A percentile compares a stretch with the other conserved stretches of the same genome.
phyloP scores from a whole-genome alignment of 2,888 invertebrate genomes.

The Drosophila macrospina region DNA sequence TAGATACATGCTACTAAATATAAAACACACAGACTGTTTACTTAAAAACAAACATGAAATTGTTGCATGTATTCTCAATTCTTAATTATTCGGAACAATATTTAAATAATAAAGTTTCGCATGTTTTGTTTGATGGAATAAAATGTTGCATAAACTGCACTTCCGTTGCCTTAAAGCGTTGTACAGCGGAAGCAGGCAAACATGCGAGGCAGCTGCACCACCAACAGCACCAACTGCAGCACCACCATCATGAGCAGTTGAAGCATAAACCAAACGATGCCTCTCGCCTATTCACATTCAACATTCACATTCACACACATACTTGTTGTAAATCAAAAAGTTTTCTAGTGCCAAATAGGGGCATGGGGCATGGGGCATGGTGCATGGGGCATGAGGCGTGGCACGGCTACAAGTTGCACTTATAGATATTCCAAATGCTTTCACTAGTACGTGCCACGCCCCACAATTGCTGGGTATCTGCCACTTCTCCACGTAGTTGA shows the following conservation, averaged over 20 bases:
- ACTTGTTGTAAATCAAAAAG: conserved; percentile 73
- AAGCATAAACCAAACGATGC: conserved; percentile 29
- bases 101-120: conserved; percentile 34
- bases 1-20: no score
- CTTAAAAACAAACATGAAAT: background rate
- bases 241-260: conserved; percentile 10
- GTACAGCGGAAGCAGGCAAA: conserved; percentile 37
- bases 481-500: conserved; percentile 76
- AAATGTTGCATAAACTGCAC: conserved; percentile 60
- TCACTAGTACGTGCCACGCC: conserved; percentile 46
- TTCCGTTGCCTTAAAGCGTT: conserved; percentile 68
- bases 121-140: conserved; percentile 35
- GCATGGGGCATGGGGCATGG: background rate
- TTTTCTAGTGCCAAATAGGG: conserved; percentile 73
- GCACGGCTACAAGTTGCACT: conserved; percentile 50
- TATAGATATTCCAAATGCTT: conserved; percentile 67
- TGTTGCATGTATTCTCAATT: background rate
- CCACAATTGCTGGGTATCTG: conserved; percentile 34
- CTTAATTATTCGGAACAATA: conserved; percentile 10
- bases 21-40: no score
- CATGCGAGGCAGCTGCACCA: conserved; percentile 15
- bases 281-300: conserved; percentile 11
- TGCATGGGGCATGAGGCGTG: conserved; percentile 28
- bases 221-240: conserved; percentile 2
- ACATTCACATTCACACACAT: conserved; percentile 15